Conservation (phyloP, 1,140 invertebrate genomes). For the Hypsibius dujardini region DNA sequence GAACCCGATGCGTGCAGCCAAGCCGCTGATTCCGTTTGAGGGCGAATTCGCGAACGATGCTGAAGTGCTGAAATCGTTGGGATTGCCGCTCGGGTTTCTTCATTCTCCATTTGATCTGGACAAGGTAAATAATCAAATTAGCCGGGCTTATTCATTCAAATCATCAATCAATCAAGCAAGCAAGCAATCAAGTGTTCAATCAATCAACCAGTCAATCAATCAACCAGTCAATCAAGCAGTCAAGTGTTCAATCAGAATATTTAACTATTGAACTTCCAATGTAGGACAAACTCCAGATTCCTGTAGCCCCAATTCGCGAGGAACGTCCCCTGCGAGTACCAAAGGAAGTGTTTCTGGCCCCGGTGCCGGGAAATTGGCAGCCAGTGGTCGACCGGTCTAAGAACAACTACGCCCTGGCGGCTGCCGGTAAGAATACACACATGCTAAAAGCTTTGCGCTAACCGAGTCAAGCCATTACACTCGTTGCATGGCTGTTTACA, state of each 20-base stretch:
- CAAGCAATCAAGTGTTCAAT: too few relatives aligned
- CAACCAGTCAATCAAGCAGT: too few relatives aligned
- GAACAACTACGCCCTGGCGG: not conserved
- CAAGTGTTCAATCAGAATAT: too few relatives aligned
- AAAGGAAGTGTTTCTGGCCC: not conserved
- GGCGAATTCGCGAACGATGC: slow-evolving; percentile 11
- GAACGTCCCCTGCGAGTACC: not conserved
- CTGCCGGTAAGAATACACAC: not conserved
- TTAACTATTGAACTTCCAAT: not conserved
- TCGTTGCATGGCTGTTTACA: too few relatives aligned
- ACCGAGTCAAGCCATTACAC: too few relatives aligned
- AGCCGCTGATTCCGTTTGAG: not conserved
- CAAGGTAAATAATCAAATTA: not conserved
- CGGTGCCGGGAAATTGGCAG: not conserved
- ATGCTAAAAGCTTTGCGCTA: too few relatives aligned
- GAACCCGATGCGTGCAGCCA: not conserved
- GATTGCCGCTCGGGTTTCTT: not conserved
- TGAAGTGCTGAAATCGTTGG: not conserved
- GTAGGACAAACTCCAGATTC: slow-evolving; percentile 7
- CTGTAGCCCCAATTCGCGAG: not conserved
- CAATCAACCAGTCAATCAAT: too few relatives aligned
- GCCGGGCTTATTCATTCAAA: too few relatives aligned
- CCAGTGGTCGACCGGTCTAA: not conserved
- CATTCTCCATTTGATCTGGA: slow-evolving; percentile 3
- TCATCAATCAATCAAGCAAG: too few relatives aligned